These are phyloP conservation scores for Hippopotamyrus pictus DNA, from an alignment of 2,797 vertebrate genomes.

Conservation along the genomic window DNA sequence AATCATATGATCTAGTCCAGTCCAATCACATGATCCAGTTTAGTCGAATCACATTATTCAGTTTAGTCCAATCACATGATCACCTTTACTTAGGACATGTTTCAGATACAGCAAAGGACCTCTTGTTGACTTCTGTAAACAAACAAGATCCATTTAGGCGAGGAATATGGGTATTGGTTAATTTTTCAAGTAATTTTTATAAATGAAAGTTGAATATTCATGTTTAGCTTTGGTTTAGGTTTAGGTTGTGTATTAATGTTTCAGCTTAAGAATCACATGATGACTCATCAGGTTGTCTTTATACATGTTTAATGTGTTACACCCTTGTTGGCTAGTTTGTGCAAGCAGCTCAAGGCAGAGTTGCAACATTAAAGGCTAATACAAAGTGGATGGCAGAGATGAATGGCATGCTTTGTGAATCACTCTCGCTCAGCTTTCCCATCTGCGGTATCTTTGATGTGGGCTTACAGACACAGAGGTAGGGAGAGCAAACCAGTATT, in stretches of 20 bases:
- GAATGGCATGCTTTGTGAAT: background rate
- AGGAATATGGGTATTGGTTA: background rate
- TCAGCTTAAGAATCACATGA: background rate
- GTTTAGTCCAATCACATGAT: background rate
- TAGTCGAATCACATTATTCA: background rate
- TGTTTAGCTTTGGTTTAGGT: background rate
- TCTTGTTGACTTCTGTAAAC: background rate
- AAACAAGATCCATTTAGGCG: background rate
- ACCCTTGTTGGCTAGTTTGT: background rate
- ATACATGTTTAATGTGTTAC: background rate
- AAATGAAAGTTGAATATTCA: background rate
- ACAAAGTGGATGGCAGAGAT: background rate
- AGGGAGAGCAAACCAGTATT: background rate
- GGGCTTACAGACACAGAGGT: background rate
- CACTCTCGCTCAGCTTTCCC: background rate
- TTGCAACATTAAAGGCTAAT: background rate
- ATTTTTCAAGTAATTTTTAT: background rate
- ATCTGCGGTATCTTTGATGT: background rate
- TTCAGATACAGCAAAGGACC: background rate
- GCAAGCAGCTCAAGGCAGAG: background rate
- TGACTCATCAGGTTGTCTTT: background rate
- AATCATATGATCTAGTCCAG: background rate
- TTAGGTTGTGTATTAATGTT: background rate
- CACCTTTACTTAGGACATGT: background rate
- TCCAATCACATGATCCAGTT: background rate